Conservation (phyloP, 2,113 vertebrate genomes). For the Nesogale talazaci region DNA sequence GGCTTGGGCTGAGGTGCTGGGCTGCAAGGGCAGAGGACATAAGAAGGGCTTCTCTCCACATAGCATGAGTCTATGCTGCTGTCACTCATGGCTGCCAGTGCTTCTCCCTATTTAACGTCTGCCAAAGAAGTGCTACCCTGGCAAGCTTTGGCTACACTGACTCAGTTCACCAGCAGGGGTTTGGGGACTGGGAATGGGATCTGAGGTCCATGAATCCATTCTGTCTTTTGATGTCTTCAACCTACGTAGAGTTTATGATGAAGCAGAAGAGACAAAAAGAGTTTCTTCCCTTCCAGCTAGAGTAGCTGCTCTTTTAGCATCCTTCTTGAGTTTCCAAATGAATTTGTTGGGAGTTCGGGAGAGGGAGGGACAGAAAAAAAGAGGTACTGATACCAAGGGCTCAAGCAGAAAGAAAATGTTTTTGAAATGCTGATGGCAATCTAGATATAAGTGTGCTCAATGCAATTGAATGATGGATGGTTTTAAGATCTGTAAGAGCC, state of each 20-base stretch:
- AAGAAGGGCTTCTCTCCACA: not conserved
- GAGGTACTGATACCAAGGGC: too few relatives aligned
- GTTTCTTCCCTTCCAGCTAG: not conserved
- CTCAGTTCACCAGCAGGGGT: not conserved
- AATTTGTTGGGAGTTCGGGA: not conserved
- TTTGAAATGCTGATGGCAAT: too few relatives aligned
- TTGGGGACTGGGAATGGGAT: not conserved
- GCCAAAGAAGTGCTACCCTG: not conserved
- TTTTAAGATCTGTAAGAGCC: too few relatives aligned
- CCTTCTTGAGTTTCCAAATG: slow-evolving; percentile 5
- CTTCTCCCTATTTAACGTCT: slow-evolving; percentile 23
- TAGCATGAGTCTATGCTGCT: not conserved
- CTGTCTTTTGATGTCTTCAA: slow-evolving; percentile 9
- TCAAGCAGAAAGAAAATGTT: too few relatives aligned
- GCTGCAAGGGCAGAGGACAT: not conserved
- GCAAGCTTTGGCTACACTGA: not conserved
- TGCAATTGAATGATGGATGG: too few relatives aligned
- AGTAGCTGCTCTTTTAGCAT: not conserved
- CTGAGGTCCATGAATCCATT: not conserved
- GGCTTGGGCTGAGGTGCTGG: not conserved
- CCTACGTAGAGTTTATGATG: slow-evolving; percentile 24
- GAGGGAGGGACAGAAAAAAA: too few relatives aligned
- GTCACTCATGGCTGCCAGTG: not conserved
- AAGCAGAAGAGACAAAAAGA: slow-evolving; percentile 36
- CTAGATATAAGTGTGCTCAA: too few relatives aligned